A percentile compares a stretch with the other conserved stretches of the same genome.
These are phyloP conservation scores for Sebastes schlegelii DNA, from an alignment of 2,113 vertebrate species.

Conservation along the genomic window DNA sequence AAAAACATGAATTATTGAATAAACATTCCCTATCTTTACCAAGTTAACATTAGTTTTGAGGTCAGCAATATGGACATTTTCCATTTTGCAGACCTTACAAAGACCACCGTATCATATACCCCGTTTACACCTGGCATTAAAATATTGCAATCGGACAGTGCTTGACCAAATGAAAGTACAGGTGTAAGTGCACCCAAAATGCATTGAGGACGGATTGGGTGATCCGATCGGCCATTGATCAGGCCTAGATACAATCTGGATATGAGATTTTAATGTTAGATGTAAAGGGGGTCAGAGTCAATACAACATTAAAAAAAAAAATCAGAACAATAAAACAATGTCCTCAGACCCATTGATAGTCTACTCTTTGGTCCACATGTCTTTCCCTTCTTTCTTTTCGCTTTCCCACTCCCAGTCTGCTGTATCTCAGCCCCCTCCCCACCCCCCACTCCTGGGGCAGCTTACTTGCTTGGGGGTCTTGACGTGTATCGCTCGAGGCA, in stretches of 20 bases:
- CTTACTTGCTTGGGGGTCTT: slow-evolving; percentile 15
- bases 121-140: too few species aligned
- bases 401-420: neutral
- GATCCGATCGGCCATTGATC: too few species aligned
- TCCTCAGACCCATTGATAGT: neutral
- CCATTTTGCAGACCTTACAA: neutral
- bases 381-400: neutral
- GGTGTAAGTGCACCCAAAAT: too few species aligned
- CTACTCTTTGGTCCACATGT: neutral
- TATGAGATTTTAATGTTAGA: too few species aligned
- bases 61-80: neutral
- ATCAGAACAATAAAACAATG: neutral
- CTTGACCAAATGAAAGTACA: too few species aligned
- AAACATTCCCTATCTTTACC: too few species aligned
- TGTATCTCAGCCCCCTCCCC: neutral
- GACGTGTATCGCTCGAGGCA: slow-evolving; percentile 27
- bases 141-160: too few species aligned
- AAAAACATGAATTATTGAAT: neutral
- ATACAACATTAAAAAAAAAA: neutral
- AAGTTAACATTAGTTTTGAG: too few species aligned
- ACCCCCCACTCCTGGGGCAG: neutral
- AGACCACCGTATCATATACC: too few species aligned
- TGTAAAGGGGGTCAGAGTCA: neutral
- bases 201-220: too few species aligned
- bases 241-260: too few species aligned